Evolutionary conservation across 2,113 vertebrate species (phyloP).

Genomic region (Cervus canadensis): DNA sequence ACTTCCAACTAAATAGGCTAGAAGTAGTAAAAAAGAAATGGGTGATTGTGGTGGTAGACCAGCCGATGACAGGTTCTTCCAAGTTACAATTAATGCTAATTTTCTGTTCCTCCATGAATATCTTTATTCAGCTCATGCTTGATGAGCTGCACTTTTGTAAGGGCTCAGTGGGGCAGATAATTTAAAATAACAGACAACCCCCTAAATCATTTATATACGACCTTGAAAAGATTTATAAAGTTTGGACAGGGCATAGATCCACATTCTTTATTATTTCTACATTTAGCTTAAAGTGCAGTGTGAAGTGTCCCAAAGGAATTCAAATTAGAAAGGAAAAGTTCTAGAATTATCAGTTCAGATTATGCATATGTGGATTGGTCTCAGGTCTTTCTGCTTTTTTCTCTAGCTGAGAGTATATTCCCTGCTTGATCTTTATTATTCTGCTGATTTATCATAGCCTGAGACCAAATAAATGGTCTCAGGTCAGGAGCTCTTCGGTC

Average conservation of each 20-base stretch:
- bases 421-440: background rate
- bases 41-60: background rate
- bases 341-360: background rate
- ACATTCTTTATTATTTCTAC: background rate
- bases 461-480: background rate
- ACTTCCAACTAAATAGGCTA: background rate
- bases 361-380: background rate
- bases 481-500: background rate
- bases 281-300: background rate
- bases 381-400: background rate
- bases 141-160: conserved; percentile 6
- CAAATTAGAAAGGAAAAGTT: background rate
- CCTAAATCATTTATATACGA: background rate
- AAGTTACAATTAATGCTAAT: background rate
- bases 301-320: background rate
- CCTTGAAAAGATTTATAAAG: conserved; percentile 16
- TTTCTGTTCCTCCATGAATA: conserved; percentile 1
- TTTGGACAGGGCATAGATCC: background rate
- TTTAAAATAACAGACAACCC: conserved; percentile 34
- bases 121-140: background rate
- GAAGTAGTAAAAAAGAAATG: background rate
- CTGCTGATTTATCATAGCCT: background rate
- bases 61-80: background rate
- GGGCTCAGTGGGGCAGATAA: conserved; percentile 4
- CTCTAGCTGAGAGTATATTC: background rate